phyloP scores from a whole-genome alignment of 2,113 vertebrate species.

The Ammospiza nelsoni region DNA sequence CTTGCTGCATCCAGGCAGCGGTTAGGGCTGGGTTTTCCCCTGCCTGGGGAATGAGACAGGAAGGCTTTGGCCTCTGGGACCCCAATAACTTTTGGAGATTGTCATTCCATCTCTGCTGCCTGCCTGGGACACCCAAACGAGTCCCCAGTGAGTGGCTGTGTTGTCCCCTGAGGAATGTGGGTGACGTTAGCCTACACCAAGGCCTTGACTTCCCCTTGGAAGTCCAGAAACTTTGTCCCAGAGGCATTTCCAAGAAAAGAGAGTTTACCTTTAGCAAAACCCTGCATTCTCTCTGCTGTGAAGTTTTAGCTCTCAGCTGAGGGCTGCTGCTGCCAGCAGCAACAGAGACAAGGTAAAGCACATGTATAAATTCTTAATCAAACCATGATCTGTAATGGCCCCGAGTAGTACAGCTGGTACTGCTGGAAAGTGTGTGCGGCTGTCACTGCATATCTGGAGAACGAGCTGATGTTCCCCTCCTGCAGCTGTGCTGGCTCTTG shows the following conservation, averaged over 20 bases:
- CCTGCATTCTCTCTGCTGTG: not conserved
- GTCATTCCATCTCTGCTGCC: not conserved
- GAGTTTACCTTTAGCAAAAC: not conserved
- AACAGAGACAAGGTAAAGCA: not conserved
- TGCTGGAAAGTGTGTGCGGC: rapidly evolving
- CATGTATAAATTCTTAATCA: not conserved
- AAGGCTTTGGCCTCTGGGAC: not conserved
- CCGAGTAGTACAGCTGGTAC: not conserved
- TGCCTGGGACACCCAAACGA: not conserved
- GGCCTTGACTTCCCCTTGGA: rapidly evolving
- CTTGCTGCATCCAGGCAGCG: not conserved
- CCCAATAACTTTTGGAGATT: not conserved
- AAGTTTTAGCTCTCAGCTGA: not conserved
- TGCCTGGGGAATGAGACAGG: rapidly evolving
- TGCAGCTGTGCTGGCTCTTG: not conserved
- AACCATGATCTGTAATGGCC: not conserved
- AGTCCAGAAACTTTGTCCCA: not conserved
- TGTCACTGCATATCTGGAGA: not conserved
- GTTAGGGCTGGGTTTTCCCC: not conserved
- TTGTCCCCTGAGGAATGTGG: rapidly evolving
- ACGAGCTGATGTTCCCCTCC: not conserved
- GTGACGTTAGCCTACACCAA: rapidly evolving
- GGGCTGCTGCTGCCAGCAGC: not conserved
- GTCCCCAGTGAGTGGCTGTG: not conserved
- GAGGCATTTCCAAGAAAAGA: not conserved